Evolutionary conservation across 2,113 vertebrate genomes (phyloP).

Genomic region (Labeo catla): DNA sequence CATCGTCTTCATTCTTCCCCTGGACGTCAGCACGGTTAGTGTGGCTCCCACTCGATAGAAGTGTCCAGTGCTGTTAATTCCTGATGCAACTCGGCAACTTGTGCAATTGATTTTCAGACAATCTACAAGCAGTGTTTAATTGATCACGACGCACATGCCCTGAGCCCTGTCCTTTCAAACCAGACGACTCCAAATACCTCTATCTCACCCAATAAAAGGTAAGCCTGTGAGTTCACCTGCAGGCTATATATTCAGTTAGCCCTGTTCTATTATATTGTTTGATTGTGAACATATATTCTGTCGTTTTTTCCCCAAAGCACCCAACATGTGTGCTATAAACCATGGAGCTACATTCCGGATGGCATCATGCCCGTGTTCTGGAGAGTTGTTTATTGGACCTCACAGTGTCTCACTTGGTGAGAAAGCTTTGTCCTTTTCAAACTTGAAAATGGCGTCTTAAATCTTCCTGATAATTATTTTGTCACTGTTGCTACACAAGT

Average conservation of each 20-base stretch:
- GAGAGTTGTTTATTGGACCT: slow-evolving; percentile 99
- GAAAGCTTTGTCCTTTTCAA: slow-evolving; percentile 53
- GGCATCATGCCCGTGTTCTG: slow-evolving; percentile 98
- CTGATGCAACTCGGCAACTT: not conserved
- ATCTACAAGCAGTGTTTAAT: slow-evolving; percentile 78
- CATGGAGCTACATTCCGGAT: slow-evolving; percentile 96
- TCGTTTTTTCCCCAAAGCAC: slow-evolving; percentile 43
- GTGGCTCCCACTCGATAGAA: not conserved
- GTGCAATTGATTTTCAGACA: slow-evolving; percentile 65
- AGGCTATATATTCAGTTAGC: not conserved
- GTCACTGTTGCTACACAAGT: not conserved
- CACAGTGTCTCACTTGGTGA: slow-evolving; percentile 97
- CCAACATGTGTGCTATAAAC: slow-evolving; percentile 82
- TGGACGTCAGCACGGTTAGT: slow-evolving; percentile 97
- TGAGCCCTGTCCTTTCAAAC: slow-evolving; percentile 58
- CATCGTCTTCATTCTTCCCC: slow-evolving; percentile 93
- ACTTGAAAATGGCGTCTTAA: not conserved
- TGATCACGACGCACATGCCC: slow-evolving; percentile 62
- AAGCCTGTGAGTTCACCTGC: not conserved
- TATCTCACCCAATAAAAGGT: slow-evolving; percentile 66
- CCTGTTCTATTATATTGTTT: not conserved
- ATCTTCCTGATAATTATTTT: not conserved
- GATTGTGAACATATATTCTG: not conserved
- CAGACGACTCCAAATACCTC: slow-evolving; percentile 65
- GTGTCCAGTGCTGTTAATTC: not conserved